A percentile compares a stretch with the other conserved stretches of the same genome.
Conservation (phyloP, 1,140 invertebrate species). For the Caenorhabditis elegans region WBcel235 BX284604.4:9022501-9023000, state of each 20-base stretch:
- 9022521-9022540: background rate
- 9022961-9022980: no score
- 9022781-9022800: background rate
- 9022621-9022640: background rate
- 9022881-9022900: background rate
- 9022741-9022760: background rate
- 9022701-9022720: background rate
- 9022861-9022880: background rate
- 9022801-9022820: slow-evolving; percentile 20
- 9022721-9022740: slow-evolving; percentile 14
- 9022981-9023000: background rate
- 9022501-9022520: slow-evolving; percentile 25
- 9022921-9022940: background rate
- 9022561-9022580: no score
- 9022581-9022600: background rate
- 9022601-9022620: background rate
- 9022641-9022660: slow-evolving; percentile 33
- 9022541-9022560: no score
- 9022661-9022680: background rate
- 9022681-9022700: background rate
- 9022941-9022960: no score
- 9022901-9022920: background rate
- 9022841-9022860: background rate
- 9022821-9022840: background rate
- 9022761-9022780: background rate